Conservation (phyloP, 2,888 invertebrate genomes). For the Papilio demoleus region DNA sequence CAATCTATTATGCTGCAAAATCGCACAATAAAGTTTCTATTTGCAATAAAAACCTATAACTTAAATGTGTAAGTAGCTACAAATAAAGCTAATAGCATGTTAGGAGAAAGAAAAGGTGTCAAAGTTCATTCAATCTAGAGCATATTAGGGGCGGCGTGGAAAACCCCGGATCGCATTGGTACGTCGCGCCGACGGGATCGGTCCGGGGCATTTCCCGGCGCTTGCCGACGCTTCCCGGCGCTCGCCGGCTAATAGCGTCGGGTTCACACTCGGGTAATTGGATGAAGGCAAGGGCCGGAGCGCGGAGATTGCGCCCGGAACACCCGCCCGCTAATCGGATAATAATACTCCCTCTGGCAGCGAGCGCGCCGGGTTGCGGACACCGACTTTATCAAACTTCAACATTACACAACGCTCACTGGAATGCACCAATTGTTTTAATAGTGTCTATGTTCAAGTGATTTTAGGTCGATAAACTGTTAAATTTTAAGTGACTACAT, state of each 20-base stretch:
- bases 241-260: constrained; percentile 64
- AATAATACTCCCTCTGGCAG: constrained; percentile 60
- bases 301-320: constrained; percentile 71
- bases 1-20: neutral
- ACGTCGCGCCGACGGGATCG: constrained; percentile 49
- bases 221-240: constrained; percentile 52
- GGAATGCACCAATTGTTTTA: neutral
- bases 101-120: constrained; percentile 8
- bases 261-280: constrained; percentile 80
- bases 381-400: constrained; percentile 19
- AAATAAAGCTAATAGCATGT: constrained; percentile 9
- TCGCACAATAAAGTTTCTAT: neutral
- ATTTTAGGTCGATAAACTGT: too few species aligned
- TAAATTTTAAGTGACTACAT: neutral
- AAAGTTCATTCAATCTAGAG: constrained; percentile 13
- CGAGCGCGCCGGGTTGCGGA: constrained; percentile 47
- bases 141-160: constrained; percentile 34
- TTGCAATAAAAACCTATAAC: neutral
- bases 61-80: neutral
- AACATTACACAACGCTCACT: constrained; percentile 1
- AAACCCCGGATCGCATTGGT: constrained; percentile 49
- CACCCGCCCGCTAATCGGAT: constrained; percentile 73
- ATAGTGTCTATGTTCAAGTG: neutral
- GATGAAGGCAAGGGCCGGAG: constrained; percentile 72
- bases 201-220: constrained; percentile 55